Evolutionary conservation across 2,797 vertebrate species (phyloP), one percentile per base, ranked within the genome.

Genomic region (Ptychobarbus kaznakovi): DNA sequence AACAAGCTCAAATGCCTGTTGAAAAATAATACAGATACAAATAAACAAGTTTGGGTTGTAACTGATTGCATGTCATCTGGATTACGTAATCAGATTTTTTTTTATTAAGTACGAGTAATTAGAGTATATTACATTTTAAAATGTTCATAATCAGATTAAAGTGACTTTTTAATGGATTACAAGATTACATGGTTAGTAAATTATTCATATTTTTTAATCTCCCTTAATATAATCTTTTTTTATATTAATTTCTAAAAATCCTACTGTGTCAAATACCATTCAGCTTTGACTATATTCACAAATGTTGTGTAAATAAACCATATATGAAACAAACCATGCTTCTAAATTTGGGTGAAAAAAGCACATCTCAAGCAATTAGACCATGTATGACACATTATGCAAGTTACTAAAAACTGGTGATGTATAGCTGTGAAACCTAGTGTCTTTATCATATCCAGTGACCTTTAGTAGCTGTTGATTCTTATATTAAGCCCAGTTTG

Each of bases 1-100:
- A 83, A 94, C 92, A 92, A 97, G 90, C 92, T 98, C 96, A 91
- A 97, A 97, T 75, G 96, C 95, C 97, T 97, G 84, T 77, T 92
- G 89, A 15, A 63, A 87, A 87, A 90, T 58, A 53, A 22, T 77
- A 53, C 44, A 4, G 4, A 74, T 16, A 49, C n/a, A 46, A 65
- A 73, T 28, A 3, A 63, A 28, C 35, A 1, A 68, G 18, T 3
- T 8, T 25, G n/a, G n/a, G 11, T 25, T 12, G 58, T 61, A 25
- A 25, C 58, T 25, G 4, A 61, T 61, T 25, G 6, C n/a, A 13
- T n/a, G 20, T 61, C 9, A 61, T 61, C n/a, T 25, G 58, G n/a
- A 61, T 61, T 61, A 25, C 5, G 4, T 6, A 61, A 61, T 61
- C 58, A 61, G 10, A 25, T 1, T 61, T 12, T 12, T 9, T 1